phyloP scores from a whole-genome alignment of 2,888 invertebrate genomes.

The Aspidapion aeneum region DNA sequence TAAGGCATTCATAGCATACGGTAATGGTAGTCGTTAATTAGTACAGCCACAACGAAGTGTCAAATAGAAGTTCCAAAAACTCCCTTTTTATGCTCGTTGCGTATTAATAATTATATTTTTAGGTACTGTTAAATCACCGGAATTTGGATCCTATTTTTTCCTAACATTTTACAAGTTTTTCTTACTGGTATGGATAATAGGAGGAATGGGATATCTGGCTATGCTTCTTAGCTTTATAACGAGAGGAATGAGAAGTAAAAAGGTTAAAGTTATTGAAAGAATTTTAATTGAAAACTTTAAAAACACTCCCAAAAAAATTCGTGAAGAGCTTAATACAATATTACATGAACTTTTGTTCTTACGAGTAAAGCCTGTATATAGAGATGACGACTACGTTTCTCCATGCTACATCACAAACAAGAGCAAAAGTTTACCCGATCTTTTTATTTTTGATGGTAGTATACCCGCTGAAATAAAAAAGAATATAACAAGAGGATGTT shows the following conservation, averaged over 20 bases:
- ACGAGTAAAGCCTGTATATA: constrained; percentile 73
- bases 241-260: constrained; percentile 71
- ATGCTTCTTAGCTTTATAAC: constrained; percentile 88
- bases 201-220: constrained; percentile 85
- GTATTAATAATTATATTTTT: too few species aligned
- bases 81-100: too few species aligned
- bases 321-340: constrained; percentile 47
- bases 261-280: constrained; percentile 69
- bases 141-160: constrained; percentile 60
- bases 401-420: constrained; percentile 49
- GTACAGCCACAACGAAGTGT: too few species aligned
- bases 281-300: constrained; percentile 74
- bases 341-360: constrained; percentile 70
- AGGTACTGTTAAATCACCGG: neutral
- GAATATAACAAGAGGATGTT: constrained; percentile 59
- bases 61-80: too few species aligned
- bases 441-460: constrained; percentile 56
- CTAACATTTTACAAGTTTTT: constrained; percentile 81
- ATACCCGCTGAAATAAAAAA: constrained; percentile 46
- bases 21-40: too few species aligned
- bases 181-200: constrained; percentile 85
- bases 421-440: constrained; percentile 69
- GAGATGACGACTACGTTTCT: constrained; percentile 52
- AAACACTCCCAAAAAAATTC: constrained; percentile 73
- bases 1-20: too few species aligned